phyloP scores from a whole-genome alignment of 2,113 vertebrate genomes.

The Empidonax traillii region DNA sequence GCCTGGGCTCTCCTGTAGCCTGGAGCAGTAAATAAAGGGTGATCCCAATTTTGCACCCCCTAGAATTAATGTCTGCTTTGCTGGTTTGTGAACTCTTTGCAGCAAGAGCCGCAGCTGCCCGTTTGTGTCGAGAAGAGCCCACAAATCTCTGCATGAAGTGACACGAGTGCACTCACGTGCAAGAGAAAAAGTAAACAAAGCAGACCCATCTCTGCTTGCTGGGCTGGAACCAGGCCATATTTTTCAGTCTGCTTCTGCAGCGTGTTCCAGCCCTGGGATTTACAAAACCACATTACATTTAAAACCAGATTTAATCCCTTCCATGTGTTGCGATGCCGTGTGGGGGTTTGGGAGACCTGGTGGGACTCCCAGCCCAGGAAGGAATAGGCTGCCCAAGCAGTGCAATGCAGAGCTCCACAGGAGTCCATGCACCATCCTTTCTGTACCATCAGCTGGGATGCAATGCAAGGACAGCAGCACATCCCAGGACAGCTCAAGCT shows the following conservation, averaged over 20 bases:
- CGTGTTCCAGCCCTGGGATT: not conserved
- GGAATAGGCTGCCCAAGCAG: not conserved
- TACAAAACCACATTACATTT: not conserved
- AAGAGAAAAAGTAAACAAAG: not conserved
- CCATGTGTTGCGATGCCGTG: rapidly evolving
- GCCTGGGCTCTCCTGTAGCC: not conserved
- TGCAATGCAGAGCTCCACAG: not conserved
- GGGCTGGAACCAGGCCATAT: not conserved
- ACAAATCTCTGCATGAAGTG: rapidly evolving
- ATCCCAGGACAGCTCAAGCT: not conserved
- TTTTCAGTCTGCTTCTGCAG: not conserved
- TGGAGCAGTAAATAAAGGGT: not conserved
- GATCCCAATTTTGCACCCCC: not conserved
- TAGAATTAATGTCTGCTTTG: not conserved
- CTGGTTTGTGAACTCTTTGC: not conserved
- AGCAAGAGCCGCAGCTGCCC: not conserved
- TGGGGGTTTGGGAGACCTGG: rapidly evolving
- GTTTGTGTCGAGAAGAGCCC: rapidly evolving
- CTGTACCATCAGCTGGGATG: not conserved
- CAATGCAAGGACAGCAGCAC: not conserved
- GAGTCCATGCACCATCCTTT: not conserved
- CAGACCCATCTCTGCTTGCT: not conserved
- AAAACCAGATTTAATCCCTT: not conserved
- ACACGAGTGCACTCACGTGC: not conserved
- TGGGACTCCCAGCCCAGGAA: not conserved